These are phyloP conservation scores for Macquaria australasica DNA, from an alignment of 2,113 vertebrate species.

Conservation along the genomic window DNA sequence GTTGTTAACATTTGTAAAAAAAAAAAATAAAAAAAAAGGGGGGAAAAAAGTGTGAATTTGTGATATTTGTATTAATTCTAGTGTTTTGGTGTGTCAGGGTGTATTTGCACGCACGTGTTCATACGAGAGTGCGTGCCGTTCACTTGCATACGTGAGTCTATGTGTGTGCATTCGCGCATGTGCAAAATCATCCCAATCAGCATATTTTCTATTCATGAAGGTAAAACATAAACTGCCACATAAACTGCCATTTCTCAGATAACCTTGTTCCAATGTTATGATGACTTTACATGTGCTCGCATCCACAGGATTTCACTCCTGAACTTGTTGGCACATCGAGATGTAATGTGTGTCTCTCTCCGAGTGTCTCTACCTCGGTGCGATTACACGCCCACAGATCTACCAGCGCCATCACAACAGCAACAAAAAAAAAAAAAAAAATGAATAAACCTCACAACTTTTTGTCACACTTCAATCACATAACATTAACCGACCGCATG, in stretches of 20 bases:
- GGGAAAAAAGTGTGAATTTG: background rate
- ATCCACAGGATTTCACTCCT: conserved; percentile 81
- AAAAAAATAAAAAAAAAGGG: too few relatives aligned
- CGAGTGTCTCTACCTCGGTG: conserved; percentile 79
- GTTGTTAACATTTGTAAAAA: background rate
- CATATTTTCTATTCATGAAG: conserved; percentile 81
- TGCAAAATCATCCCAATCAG: conserved; percentile 60
- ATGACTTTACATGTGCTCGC: conserved; percentile 83
- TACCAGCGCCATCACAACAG: conserved; percentile 77
- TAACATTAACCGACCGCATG: conserved; percentile 78
- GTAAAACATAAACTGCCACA: conserved; percentile 82
- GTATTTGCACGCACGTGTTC: conserved; percentile 14
- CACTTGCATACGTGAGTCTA: conserved; percentile 12
- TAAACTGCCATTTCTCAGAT: conserved; percentile 82
- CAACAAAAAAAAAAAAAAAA: conserved; percentile 65
- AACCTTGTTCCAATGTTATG: conserved; percentile 84
- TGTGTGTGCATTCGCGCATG: conserved; percentile 14
- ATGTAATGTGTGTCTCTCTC: conserved; percentile 76
- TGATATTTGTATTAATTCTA: conserved; percentile 21
- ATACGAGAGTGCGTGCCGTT: background rate
- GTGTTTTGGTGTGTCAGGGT: conserved; percentile 19
- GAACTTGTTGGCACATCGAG: conserved; percentile 80
- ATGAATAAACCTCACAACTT: conserved; percentile 79
- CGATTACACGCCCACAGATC: conserved; percentile 82
- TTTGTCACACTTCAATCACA: conserved; percentile 84